Conservation (phyloP, 2,113 vertebrate species). For the Oryzias curvinotus region DNA sequence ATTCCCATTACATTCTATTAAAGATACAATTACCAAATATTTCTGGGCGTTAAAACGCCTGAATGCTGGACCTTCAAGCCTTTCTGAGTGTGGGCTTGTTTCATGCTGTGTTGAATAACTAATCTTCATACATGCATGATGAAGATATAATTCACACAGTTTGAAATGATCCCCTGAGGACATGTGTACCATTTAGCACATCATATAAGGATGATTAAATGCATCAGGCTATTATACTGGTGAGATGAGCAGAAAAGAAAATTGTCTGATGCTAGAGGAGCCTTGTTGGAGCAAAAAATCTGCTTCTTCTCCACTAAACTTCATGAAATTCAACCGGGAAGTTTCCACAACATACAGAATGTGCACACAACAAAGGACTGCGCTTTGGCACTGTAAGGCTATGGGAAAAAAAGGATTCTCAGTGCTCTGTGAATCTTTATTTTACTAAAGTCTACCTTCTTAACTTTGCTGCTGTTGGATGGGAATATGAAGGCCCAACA, state of each 20-base stretch:
- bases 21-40: constrained; percentile 19
- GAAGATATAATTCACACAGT: constrained; percentile 1
- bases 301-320: neutral
- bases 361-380: no score
- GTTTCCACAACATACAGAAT: no score
- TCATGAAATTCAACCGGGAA: neutral
- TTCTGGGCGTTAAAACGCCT: constrained; percentile 23
- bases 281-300: neutral
- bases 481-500: no score
- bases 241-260: neutral
- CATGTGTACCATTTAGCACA: constrained; percentile 7
- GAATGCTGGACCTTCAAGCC: constrained; percentile 26
- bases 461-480: no score
- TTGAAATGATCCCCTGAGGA: neutral
- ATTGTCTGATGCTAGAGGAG: neutral
- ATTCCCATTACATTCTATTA: neutral
- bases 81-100: neutral
- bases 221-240: constrained; percentile 5
- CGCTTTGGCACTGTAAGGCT: neutral
- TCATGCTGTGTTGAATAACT: neutral
- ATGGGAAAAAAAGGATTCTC: neutral
- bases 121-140: constrained; percentile 9
- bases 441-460: no score
- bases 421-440: no score
- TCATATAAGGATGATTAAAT: constrained; percentile 21